These are phyloP conservation scores for Exaiptasia diaphana DNA, from an alignment of 64 coral and sea anemone genomes.

Conservation along the genomic window DNA sequence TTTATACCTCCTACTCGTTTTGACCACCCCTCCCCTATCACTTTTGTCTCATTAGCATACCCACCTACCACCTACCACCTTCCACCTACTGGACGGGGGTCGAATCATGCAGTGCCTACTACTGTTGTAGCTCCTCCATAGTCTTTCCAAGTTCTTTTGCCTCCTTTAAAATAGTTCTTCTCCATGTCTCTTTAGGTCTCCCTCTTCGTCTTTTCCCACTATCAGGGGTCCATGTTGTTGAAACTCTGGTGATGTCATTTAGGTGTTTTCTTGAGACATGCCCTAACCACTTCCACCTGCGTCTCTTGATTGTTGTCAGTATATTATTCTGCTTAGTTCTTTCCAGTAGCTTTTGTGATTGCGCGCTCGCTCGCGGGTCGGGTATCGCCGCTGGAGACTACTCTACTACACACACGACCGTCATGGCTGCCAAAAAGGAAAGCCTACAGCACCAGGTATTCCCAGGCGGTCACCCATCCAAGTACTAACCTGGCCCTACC, in stretches of 20 bases:
- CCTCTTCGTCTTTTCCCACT: constrained; percentile 3
- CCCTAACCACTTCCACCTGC: constrained; percentile 1
- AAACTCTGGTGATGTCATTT: background rate
- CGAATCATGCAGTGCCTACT: too few relatives aligned
- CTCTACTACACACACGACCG: too few relatives aligned
- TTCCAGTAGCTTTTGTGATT: background rate
- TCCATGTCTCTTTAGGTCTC: background rate
- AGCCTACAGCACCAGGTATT: background rate
- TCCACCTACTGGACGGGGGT: too few relatives aligned
- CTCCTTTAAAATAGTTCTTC: background rate
- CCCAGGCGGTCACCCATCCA: background rate
- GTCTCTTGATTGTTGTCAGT: background rate
- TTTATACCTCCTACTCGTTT: too few relatives aligned
- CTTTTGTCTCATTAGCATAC: too few relatives aligned
- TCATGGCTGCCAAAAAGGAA: too few relatives aligned
- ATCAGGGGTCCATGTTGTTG: background rate
- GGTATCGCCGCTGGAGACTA: too few relatives aligned
- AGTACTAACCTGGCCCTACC: too few relatives aligned
- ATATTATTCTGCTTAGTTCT: background rate
- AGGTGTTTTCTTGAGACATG: background rate
- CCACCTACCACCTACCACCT: too few relatives aligned
- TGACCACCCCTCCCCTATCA: too few relatives aligned
- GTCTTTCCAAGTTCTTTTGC: constrained; percentile 11
- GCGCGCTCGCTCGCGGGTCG: too few relatives aligned
- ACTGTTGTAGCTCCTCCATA: background rate